phyloP scores from a whole-genome alignment of 2,797 vertebrate genomes.

The Sebastolobus alascanus region DNA sequence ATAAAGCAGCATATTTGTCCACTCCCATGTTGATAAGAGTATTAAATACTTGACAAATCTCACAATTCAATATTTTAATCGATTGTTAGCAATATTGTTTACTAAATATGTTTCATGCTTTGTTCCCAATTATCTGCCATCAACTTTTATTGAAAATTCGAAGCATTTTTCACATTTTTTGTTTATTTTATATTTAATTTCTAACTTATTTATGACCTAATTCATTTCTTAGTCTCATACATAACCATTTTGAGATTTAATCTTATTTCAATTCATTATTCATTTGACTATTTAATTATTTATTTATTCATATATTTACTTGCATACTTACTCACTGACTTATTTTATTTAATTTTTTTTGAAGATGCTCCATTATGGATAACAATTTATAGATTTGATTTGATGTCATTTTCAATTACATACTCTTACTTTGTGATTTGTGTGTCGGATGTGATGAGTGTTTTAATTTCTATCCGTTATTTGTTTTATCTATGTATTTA shows the following conservation, averaged over 20 bases:
- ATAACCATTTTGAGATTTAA: conserved; percentile 10
- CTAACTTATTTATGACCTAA: neutral
- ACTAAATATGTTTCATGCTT: neutral
- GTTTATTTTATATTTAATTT: conserved; percentile 8
- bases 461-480: neutral
- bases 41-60: too few relatives aligned
- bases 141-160: neutral
- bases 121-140: neutral
- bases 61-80: too few relatives aligned
- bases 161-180: neutral
- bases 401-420: neutral
- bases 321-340: neutral
- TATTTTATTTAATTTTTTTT: neutral
- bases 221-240: conserved; percentile 10
- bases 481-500: neutral
- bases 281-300: conserved; percentile 32
- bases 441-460: neutral
- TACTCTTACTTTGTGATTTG: neutral
- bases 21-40: too few relatives aligned
- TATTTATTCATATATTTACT: conserved; percentile 20
- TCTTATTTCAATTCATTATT: conserved; percentile 31
- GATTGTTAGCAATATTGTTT: neutral
- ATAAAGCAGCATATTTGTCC: too few relatives aligned
- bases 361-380: neutral
- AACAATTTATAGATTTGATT: conserved; percentile 2